Evolutionary conservation across 2,113 vertebrate genomes (phyloP).

Genomic region (Phylloscopus trochilus): DNA sequence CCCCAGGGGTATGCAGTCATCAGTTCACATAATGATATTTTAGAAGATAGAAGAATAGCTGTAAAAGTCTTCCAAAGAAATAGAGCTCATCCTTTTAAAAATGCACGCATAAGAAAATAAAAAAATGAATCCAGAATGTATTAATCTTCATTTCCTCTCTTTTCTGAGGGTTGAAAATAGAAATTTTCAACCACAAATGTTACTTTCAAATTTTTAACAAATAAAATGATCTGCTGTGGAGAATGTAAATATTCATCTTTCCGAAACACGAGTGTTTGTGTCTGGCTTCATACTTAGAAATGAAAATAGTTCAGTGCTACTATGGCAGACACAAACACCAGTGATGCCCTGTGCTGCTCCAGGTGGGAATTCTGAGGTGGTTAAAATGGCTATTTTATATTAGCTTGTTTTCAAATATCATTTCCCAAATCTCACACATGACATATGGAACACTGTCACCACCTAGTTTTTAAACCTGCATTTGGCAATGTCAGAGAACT

Average conservation of each 20-base stretch:
- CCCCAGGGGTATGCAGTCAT: background rate
- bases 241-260: background rate
- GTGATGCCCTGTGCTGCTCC: background rate
- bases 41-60: constrained; percentile 2
- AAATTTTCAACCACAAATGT: background rate
- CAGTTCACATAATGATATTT: constrained; percentile 22
- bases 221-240: background rate
- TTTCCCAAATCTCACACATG: background rate
- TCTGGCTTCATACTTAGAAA: background rate
- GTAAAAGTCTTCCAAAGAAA: background rate
- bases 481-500: background rate
- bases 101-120: background rate
- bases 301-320: background rate
- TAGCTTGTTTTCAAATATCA: background rate
- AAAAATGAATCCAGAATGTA: background rate
- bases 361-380: background rate
- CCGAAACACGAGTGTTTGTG: background rate
- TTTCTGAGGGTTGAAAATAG: background rate
- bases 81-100: background rate
- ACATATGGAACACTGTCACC: background rate
- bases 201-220: background rate
- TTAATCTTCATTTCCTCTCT: background rate
- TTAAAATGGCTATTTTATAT: background rate
- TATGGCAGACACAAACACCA: background rate
- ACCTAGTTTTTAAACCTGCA: background rate